These are phyloP conservation scores for Leucozona laternaria DNA, from an alignment of 2,888 invertebrate species.

Conservation along the genomic window DNA sequence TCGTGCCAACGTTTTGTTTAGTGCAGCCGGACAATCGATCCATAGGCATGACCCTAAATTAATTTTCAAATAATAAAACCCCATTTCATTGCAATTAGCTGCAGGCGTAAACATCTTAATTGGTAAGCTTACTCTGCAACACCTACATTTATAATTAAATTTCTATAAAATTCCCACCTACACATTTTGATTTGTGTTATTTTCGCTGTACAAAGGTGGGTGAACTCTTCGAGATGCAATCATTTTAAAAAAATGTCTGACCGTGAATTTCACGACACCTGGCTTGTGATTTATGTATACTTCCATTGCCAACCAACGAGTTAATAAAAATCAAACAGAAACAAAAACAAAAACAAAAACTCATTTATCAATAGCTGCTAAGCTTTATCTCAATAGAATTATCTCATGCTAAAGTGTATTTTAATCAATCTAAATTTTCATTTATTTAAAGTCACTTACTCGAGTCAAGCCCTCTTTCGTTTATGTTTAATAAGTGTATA, in stretches of 20 bases:
- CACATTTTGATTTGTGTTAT: background rate
- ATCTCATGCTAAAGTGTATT: background rate
- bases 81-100: background rate
- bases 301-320: background rate
- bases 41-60: too few species aligned
- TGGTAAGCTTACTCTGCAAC: background rate
- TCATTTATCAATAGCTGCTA: background rate
- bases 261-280: background rate
- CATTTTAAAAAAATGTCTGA: background rate
- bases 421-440: background rate
- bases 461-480: background rate
- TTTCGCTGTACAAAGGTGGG: background rate
- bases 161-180: background rate
- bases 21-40: too few species aligned
- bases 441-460: background rate
- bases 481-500: background rate
- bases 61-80: background rate
- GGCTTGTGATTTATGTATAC: background rate
- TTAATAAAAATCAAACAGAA: too few species aligned
- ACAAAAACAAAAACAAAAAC: background rate
- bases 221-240: conserved; percentile 5
- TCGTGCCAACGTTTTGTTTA: too few species aligned
- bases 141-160: background rate
- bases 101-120: background rate
- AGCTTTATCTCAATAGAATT: background rate